Evolutionary conservation across 2,888 invertebrate genomes (phyloP), one percentile per base, ranked within the genome.

Genomic region (Dynastes tityus): DNA sequence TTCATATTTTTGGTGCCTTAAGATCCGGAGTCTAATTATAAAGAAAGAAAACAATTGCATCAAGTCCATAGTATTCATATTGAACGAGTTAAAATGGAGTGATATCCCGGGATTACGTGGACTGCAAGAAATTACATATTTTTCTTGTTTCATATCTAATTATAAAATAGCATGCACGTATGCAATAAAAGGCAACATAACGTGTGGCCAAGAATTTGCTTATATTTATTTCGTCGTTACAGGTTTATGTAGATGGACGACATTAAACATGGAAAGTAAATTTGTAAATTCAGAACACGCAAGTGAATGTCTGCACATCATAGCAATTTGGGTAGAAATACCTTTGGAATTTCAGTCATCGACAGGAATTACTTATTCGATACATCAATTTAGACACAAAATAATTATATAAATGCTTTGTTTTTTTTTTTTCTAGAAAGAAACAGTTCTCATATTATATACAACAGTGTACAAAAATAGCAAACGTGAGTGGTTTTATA

Each of bases 191-290:
- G 32, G 13, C 63, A 63, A 8, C 2, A 29, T 29, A 63, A 13
- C 22, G 61, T 61, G 61, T 61, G 61, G 22, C 27, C 32, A n/a
- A 32, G 63, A 63, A n/a, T 63, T 63, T 32, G 29, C 63, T 63
- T 63, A 63, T 63, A 32, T 29, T 63, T 63, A 67, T 67, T 67
- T 45, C 22, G 37, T 45, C 22, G 40, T 67, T 67, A 8, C 45
- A 40, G 16, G n/a, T n/a, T 29, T 74, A 27, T 49, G 22, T 45
- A 32, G 76, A 64, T 40, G 22, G 65, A 76, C 16, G 32, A 83
- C 80, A 81, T 85, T 65, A 65, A 65, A 65, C 40, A 65, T 40
- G 40, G n/a, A 65, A 65, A 65, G 16, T 65, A 9, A 32, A 40
- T 65, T 65, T 37, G 37, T 65, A n/a, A 32, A 65, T 65, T 65